Evolutionary conservation across 2,113 vertebrate species (phyloP).

Genomic region (Osmerus mordax): DNA sequence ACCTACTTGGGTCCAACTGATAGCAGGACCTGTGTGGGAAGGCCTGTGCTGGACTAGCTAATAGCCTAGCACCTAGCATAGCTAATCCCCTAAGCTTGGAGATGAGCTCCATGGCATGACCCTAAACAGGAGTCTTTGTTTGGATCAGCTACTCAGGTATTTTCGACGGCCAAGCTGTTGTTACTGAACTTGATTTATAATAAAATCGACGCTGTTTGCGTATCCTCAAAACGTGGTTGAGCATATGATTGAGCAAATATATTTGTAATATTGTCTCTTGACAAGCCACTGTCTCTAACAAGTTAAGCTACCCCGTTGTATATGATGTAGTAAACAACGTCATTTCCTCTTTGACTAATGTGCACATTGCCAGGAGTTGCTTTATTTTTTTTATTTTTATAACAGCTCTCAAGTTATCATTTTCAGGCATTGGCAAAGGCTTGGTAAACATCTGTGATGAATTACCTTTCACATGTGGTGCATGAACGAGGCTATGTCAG

Average conservation of each 20-base stretch:
- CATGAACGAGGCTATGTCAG: conserved; percentile 21
- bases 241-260: too few species aligned
- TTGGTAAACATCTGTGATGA: conserved; percentile 15
- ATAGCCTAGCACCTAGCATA: conserved; percentile 43
- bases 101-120: conserved; percentile 64
- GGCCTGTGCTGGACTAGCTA: conserved; percentile 49
- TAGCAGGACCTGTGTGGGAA: conserved; percentile 38
- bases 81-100: conserved; percentile 69
- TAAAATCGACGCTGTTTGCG: too few species aligned
- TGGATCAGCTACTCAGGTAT: conserved; percentile 29
- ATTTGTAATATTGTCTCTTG: too few species aligned
- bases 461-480: conserved; percentile 9
- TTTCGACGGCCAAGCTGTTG: too few species aligned
- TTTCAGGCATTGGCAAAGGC: neutral
- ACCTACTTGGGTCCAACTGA: too few species aligned
- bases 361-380: neutral
- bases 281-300: too few species aligned
- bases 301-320: too few species aligned
- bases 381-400: neutral
- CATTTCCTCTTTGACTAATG: neutral
- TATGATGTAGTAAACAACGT: too few species aligned
- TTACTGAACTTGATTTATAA: too few species aligned
- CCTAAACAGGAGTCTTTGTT: conserved; percentile 26
- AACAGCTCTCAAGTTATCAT: neutral
- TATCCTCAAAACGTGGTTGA: too few species aligned